Conservation (phyloP, 1,140 invertebrate species). For the Trachymyrmex cornetzi region DNA sequence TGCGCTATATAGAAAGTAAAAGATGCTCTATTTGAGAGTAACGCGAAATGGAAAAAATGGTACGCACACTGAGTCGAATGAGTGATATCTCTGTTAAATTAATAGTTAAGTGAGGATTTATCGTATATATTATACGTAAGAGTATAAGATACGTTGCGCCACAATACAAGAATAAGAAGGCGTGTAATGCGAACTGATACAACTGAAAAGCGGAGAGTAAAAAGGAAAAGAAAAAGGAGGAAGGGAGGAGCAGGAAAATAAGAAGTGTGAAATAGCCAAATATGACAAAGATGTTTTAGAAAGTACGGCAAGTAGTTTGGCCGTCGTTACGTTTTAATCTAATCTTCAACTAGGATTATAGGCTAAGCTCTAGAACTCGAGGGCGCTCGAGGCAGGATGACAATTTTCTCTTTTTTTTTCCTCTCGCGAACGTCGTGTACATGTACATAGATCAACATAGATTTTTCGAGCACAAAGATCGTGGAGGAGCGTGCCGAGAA, state of each 20-base stretch:
- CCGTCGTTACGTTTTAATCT: conserved; percentile 76
- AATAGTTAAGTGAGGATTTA: conserved; percentile 75
- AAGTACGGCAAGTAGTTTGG: conserved; percentile 58
- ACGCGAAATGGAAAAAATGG: conserved; percentile 67
- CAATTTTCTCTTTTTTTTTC: conserved; percentile 37
- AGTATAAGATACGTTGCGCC: conserved; percentile 67
- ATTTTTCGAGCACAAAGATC: conserved; percentile 76
- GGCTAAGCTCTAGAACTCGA: conserved; percentile 35
- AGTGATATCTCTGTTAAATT: conserved; percentile 82
- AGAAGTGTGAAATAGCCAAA: conserved; percentile 81
- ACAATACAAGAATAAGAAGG: conserved; percentile 42
- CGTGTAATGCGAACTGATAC: conserved; percentile 43
- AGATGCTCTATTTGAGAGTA: conserved; percentile 29
- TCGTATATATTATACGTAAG: conserved; percentile 72
- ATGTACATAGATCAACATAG: conserved; percentile 56
- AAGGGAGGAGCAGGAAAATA: not conserved
- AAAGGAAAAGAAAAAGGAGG: conserved; percentile 30
- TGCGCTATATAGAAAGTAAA: conserved; percentile 28
- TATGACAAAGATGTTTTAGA: conserved; percentile 80
- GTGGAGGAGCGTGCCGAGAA: conserved; percentile 54
- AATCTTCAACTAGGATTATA: conserved; percentile 54
- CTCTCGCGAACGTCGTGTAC: conserved; percentile 47
- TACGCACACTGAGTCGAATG: conserved; percentile 83
- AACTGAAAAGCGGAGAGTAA: conserved; percentile 17
- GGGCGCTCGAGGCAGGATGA: conserved; percentile 22